Evolutionary conservation across 2,797 vertebrate genomes (phyloP).

Genomic region (Antrozous pallidus): DNA sequence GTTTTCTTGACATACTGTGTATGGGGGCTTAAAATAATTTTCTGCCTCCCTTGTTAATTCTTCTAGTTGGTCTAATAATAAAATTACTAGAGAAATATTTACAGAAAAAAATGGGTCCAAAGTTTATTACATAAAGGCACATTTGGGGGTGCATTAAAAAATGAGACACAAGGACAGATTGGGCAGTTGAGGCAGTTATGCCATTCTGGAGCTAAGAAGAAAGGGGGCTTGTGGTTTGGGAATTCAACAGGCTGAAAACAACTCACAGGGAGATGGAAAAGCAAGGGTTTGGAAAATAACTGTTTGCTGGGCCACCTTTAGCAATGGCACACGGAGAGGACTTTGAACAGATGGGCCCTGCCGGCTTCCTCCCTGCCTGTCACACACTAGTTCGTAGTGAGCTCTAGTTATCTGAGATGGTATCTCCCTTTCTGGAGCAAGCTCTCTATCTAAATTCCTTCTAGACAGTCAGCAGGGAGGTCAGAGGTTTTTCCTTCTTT

Average conservation of each 20-base stretch:
- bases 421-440: background rate
- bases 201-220: background rate
- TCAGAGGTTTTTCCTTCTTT: background rate
- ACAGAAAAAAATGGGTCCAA: background rate
- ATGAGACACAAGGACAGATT: background rate
- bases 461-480: background rate
- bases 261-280: background rate
- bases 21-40: background rate
- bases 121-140: background rate
- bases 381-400: background rate
- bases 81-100: background rate
- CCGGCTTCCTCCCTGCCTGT: background rate
- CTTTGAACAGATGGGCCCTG: background rate
- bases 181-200: background rate
- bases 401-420: background rate
- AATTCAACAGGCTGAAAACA: background rate
- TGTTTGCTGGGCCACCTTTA: background rate
- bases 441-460: background rate
- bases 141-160: background rate
- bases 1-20: background rate
- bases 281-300: background rate
- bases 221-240: background rate
- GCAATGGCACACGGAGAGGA: background rate
- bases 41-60: background rate
- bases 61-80: background rate